A percentile compares a stretch with the other conserved stretches of the same genome.
Conservation (phyloP, 2,888 invertebrate genomes). For the Diplolepis rosae region DNA sequence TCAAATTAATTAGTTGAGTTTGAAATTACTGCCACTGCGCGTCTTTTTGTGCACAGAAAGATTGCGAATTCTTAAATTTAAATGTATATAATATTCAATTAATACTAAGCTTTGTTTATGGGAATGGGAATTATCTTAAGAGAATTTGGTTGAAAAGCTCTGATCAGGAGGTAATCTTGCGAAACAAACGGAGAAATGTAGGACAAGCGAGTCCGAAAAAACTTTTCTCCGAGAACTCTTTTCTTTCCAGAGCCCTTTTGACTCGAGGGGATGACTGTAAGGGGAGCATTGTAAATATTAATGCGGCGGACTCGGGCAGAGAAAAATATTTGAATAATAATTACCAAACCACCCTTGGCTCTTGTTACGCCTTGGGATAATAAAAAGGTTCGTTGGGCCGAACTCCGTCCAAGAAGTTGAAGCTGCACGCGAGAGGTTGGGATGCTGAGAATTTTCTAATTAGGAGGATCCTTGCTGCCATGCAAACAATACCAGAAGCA, state of each 20-base stretch:
- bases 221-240: constrained; percentile 20
- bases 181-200: constrained; percentile 1
- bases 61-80: too few species aligned
- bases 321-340: constrained; percentile 72
- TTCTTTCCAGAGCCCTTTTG: constrained; percentile 19
- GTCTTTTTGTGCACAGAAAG: too few species aligned
- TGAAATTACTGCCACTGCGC: too few species aligned
- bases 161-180: constrained; percentile 6
- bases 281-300: constrained; percentile 66
- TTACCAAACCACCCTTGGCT: constrained; percentile 55
- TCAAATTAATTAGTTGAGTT: too few species aligned
- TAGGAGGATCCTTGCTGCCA: constrained; percentile 63
- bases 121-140: too few species aligned
- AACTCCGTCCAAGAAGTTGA: constrained; percentile 30
- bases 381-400: constrained; percentile 34
- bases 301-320: constrained; percentile 59
- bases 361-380: constrained; percentile 55
- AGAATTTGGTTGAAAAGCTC: not conserved
- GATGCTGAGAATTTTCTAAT: constrained; percentile 68
- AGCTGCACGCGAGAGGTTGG: constrained; percentile 48
- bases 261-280: constrained; percentile 40
- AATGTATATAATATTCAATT: too few species aligned
- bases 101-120: too few species aligned
- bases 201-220: constrained; percentile 18
- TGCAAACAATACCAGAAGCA: constrained; percentile 60